Percentiles rank a stretch among this genome's conserved stretches.
Conservation (phyloP, 2,797 vertebrate genomes). For the Chrosomus eos region DNA sequence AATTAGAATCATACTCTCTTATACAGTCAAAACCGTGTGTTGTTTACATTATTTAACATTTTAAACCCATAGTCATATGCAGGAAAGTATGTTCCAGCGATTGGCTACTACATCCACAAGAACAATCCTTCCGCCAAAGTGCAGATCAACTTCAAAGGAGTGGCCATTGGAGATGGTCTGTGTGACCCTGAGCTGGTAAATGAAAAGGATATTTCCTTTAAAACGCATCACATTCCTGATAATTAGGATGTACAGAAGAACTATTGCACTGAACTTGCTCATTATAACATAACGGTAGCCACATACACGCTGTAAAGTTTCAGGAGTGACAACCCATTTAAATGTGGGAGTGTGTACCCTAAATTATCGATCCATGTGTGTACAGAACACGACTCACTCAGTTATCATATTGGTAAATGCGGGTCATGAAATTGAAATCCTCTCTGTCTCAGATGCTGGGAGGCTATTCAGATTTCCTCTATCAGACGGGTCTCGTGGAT, state of each 20-base stretch:
- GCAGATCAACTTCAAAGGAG: slow-evolving; percentile 85
- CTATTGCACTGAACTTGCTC: background rate
- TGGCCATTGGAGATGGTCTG: slow-evolving; percentile 82
- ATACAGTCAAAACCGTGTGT: background rate
- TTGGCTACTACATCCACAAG: slow-evolving; percentile 84
- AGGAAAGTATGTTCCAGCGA: slow-evolving; percentile 84
- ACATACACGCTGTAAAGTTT: background rate
- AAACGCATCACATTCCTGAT: background rate
- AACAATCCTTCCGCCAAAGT: slow-evolving; percentile 77
- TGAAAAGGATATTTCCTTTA: slow-evolving; percentile 6
- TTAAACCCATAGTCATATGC: slow-evolving; percentile 76
- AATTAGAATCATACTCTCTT: background rate
- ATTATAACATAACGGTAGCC: background rate
- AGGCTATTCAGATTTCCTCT: slow-evolving; percentile 81
- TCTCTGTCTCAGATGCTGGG: slow-evolving; percentile 74
- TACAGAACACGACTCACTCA: background rate
- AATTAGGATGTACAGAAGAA: background rate
- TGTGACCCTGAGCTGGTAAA: slow-evolving; percentile 86
- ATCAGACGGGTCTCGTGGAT: slow-evolving; percentile 76
- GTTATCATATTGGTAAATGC: background rate
- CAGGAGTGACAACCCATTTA: background rate
- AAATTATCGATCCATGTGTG: background rate
- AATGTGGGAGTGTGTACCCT: background rate
- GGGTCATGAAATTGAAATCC: background rate
- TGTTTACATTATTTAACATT: background rate